phyloP scores from a whole-genome alignment of 2,888 invertebrate species.

The Mesoligia furuncula region DNA sequence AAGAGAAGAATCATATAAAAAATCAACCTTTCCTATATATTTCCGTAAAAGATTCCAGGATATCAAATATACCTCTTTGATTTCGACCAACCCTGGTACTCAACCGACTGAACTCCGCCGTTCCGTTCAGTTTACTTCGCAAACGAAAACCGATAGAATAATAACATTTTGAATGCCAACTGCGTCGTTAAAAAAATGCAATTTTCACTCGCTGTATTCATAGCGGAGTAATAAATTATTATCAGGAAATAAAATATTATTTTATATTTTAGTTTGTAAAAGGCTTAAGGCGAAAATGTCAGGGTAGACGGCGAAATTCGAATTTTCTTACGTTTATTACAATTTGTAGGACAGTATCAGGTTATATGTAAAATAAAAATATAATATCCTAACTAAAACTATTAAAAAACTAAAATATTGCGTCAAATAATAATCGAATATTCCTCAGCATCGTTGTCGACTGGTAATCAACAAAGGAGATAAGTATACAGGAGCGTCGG shows the following conservation, averaged over 20 bases:
- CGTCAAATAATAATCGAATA: no score
- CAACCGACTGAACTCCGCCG: background rate
- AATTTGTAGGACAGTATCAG: no score
- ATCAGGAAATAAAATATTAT: conserved; percentile 50
- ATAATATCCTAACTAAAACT: no score
- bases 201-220: conserved; percentile 41
- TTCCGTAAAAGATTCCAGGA: background rate
- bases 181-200: conserved; percentile 56
- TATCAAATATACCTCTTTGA: background rate
- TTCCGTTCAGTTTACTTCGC: conserved; percentile 13
- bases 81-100: background rate
- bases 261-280: conserved; percentile 41
- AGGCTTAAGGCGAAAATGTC: background rate
- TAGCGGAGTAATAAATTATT: conserved; percentile 47
- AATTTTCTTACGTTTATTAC: no score
- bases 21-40: background rate
- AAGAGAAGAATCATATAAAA: background rate
- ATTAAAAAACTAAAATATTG: no score
- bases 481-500: no score
- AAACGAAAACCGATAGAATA: conserved; percentile 53
- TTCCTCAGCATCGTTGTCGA: no score
- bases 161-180: conserved; percentile 52
- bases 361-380: no score
- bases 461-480: no score
- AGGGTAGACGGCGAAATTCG: background rate